Base-by-base conservation (phyloP, 2,888 invertebrate genomes). In the Napeogenes sylphis region DNA sequence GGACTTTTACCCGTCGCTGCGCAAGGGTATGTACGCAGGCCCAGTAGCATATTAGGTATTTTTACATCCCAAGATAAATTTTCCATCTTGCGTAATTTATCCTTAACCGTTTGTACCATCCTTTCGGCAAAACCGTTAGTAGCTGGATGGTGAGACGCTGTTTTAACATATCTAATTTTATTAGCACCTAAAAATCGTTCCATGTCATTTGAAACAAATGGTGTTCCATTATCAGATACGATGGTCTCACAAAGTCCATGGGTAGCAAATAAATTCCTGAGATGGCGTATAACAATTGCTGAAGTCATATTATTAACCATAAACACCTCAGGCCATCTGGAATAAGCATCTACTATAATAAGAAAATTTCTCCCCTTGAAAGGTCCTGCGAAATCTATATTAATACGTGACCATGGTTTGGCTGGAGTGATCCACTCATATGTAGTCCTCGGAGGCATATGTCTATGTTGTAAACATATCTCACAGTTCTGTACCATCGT, bases 81-180 rank as follows among this genome's bases (percentile, higher is more conserved):
- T 1, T 63, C 56, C 60, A 68, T 63, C 47, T 71, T 65, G 0
- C 61, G 57, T 10, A 69, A 35, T 56, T 69, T 70, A 45, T 65
- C 59, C 56, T 70, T 70, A 3, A 69, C 55, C 0, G 69, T 71
- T 45, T 72, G 70, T 1, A 70, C 65, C 61, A 68, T 66, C 38
- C 70, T 55, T 53, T 71, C 70, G 1, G 64, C 66, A 12, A 65
- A 56, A 0, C 71, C 69, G 35, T 69, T 70, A 1, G 68, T 66
- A 10, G 66, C 59, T 2, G 69, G 69, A 45, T 68, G 68, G 46
- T 68, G 67, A 4, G 70, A 69, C 12, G 65, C 63, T 38, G 68
- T 62, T 0, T 55, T 62, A 3, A 69, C 8, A 21, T 70, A 69
- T 12, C 56, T 33, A 35, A 71, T 71, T 4, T 63, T 65, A 63